Base-by-base conservation (phyloP, 2,888 invertebrate genomes). In the Noctua comes region DNA sequence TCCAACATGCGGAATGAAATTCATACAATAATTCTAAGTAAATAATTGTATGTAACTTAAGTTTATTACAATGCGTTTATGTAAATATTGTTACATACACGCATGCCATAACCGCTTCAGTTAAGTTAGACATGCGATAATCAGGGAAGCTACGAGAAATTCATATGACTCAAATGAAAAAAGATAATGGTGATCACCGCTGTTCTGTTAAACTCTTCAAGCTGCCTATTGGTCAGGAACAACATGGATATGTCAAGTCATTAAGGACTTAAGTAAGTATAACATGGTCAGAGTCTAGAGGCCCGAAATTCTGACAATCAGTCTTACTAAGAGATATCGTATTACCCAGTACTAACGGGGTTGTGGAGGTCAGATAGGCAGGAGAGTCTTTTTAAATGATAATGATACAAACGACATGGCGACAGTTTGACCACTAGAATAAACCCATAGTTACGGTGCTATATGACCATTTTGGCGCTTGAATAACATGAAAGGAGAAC, bases 41-140 rank as follows among this genome's bases (percentile, higher is more conserved):
- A 81, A 75, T 81, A 76, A 72, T 71, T 57, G 68, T 82, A 62
- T 1, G 65, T 48, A 66, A 51, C 72, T 79, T 43, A 54, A 76
- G 76, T 83, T 81, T 84, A 84, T 84, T 75, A 62, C 65, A 70
- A 84, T 84, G 84, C 69, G 66, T 80, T 84, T 83, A 82, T 84
- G 77, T 75, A 70, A 84, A 84, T 84, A 73, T 59, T 27, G 16
- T 73, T 70, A 80, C 74, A 62, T 36, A 66, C 59, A 77, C 72
- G 76, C 83, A 73, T 74, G 13, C 48, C 27, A 69, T 76, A 80
- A 8, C 66, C 75, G 13, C 43, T 77, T 84, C 66, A 81, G 43
- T 57, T 70, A 13, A 36, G 43, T 57, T 27, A 57, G 36, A 57
- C 81, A 84, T 66, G 84, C 81, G 13, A 84, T 73, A 27, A 70